These are phyloP conservation scores for Ardeotis arabs DNA, from an alignment of 2,113 vertebrate species.

Conservation along the genomic window DNA sequence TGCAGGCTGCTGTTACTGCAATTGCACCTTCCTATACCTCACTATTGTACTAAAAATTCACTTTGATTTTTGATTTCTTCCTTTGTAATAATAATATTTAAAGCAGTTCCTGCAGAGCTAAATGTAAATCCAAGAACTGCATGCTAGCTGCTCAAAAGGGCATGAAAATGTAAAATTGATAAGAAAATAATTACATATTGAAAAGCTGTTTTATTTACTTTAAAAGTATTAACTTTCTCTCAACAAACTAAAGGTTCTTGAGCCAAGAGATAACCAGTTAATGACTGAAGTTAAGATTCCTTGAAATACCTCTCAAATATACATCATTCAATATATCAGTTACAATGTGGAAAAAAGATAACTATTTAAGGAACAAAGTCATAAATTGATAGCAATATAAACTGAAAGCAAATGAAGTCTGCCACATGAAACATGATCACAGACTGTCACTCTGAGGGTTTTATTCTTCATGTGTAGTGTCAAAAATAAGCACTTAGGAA, in stretches of 20 bases:
- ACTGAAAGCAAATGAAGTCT: conserved; percentile 65
- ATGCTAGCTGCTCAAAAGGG: conserved; percentile 56
- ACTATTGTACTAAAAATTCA: conserved; percentile 71
- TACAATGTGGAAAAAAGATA: conserved; percentile 40
- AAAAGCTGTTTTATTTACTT: conserved; percentile 64
- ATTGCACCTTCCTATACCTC: conserved; percentile 71
- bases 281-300: conserved; percentile 59
- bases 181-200: conserved; percentile 70
- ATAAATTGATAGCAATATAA: conserved; percentile 69
- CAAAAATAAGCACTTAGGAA: conserved; percentile 58
- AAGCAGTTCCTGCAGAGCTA: conserved; percentile 68
- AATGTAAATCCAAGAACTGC: conserved; percentile 63
- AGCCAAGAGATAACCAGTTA: conserved; percentile 61
- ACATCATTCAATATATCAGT: conserved; percentile 56
- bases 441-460: conserved; percentile 63
- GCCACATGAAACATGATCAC: conserved; percentile 68
- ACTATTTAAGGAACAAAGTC: conserved; percentile 58
- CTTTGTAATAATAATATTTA: conserved; percentile 72
- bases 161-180: conserved; percentile 65
- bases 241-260: conserved; percentile 36
- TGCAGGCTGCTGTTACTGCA: conserved; percentile 79
- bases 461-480: conserved; percentile 53
- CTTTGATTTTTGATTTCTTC: conserved; percentile 78
- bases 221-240: conserved; percentile 56
- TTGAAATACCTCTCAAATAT: conserved; percentile 55